Base-by-base conservation (phyloP, 2,888 invertebrate species). In the Euproctis similis region DNA sequence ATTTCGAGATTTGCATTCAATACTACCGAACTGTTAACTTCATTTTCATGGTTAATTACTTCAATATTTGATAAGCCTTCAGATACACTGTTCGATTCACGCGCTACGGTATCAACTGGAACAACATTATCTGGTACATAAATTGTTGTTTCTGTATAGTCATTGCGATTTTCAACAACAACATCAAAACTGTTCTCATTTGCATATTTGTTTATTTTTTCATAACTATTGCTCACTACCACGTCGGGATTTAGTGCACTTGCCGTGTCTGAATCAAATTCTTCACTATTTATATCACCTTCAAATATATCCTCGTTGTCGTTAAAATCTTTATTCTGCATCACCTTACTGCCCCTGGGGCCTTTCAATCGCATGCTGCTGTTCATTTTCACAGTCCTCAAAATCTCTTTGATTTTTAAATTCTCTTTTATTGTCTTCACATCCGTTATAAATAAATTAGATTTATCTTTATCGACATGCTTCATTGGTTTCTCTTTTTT, bases 331-430 rank as follows among this genome's bases (percentile, higher is more conserved):
- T 68, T 72, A 35, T 59, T 73, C 29, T 65, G 61, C 70, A 80
- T 72, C 9, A 76, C 67, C 56, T 70, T 76, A 33, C 73, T 76
- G 1, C 73, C 74, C 7, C 60, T 58, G 2, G 77, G 78, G 1
- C 72, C 74, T 39, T 77, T 77, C 12, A 78, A 47, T 17, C 76
- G 59, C 73, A 76, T 74, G 41, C 77, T 78, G 26, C 72, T 80
- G 25, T 74, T 81, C 70, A 80, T 80, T 62, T 80, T 82, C 0
- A 81, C 82, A 5, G 70, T 77, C 39, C 75, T 58, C 24, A 82
- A 57, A 32, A 81, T 78, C 42, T 81, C 78, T 36, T 70, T 77
- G 26, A 81, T 78, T 64, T 78, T 80, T 1, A 76, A 48, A 44
- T 77, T 80, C 46, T 80, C 82, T 40, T 73, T 78, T 4, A 77